Evolutionary conservation across 2,888 invertebrate species (phyloP), one percentile per base, ranked within the genome.

Genomic region (Myopa tessellatipennis): DNA sequence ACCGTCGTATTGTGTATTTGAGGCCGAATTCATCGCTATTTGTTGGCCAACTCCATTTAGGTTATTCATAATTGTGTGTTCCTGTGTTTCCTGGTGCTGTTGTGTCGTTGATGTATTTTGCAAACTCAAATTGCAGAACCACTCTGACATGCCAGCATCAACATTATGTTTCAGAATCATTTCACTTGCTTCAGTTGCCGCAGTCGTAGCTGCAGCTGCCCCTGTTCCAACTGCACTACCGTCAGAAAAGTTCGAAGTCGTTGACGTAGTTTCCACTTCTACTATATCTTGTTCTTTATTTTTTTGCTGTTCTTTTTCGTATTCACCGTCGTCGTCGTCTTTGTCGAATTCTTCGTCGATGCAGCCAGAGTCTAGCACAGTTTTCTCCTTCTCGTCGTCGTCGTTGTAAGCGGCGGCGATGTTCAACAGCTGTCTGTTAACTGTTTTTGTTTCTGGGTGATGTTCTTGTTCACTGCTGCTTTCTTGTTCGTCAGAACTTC

Each of bases 161-260:
- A 93, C 90, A 83, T 93, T 94, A 90, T 93, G 93, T 87, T 95
- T 94, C 77, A 92, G 88, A 86, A 91, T 90, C 92, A 92, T 92
- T 83, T 82, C 82, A 76, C 82, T 81, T 79, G 79, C 76, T 74
- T 76, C 81, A 79, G 82, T 80, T 74, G 82, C 78, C 60, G 80
- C 74, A 72, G 81, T 79, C 77, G 79, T 80, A 78, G 76, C 78
- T 68, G 76, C 75, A 77, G 73, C 70, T 81, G 74, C 58, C 78
- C 63, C 36, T 80, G 71, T 70, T 77, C 69, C 67, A 67, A 71
- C 40, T 72, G 70, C 61, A 68, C 50, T 74, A 50, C 77, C 78
- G 52, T 50, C 50, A 65, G 65, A 16, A 50, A 52, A 74, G 26
- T 65, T 34, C 14, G 74, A 74, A 74, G 52, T 50, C 34, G 60